These are phyloP conservation scores for Pachypsylla venusta DNA, from an alignment of 1,140 invertebrate species.

Conservation along the genomic window DNA sequence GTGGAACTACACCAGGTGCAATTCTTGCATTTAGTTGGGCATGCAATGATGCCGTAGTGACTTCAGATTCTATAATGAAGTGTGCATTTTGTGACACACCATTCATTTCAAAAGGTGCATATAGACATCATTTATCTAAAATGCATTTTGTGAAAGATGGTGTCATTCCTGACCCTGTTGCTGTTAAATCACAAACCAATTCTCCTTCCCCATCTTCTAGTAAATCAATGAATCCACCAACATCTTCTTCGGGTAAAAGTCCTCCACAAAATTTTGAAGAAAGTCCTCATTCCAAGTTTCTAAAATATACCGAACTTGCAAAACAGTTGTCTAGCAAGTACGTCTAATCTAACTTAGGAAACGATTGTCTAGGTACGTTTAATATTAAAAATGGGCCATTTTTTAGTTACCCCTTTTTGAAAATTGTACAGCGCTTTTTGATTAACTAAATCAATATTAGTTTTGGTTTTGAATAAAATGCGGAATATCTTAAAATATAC, in stretches of 20 bases:
- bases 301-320: slow-evolving; percentile 90
- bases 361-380: no score
- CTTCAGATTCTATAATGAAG: slow-evolving; percentile 76
- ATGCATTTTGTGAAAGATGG: slow-evolving; percentile 94
- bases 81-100: slow-evolving; percentile 93
- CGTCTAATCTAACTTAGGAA: no score
- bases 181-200: slow-evolving; percentile 34
- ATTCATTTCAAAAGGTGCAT: slow-evolving; percentile 91
- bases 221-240: slow-evolving; percentile 35
- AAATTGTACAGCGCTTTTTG: no score
- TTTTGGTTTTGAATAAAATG: no score
- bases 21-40: slow-evolving; percentile 87
- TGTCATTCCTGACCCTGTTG: slow-evolving; percentile 53
- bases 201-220: slow-evolving; percentile 28
- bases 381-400: no score
- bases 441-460: no score
- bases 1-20: slow-evolving; percentile 50
- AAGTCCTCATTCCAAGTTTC: slow-evolving; percentile 88
- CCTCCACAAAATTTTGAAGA: slow-evolving; percentile 50
- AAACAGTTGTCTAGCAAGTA: slow-evolving; percentile 94
- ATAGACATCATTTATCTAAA: slow-evolving; percentile 88
- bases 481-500: no score
- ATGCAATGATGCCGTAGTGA: slow-evolving; percentile 77
- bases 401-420: no score
- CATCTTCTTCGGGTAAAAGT: slow-evolving; percentile 33